Base-by-base conservation (phyloP, 2,113 vertebrate genomes). In the Anoura caudifer region DNA sequence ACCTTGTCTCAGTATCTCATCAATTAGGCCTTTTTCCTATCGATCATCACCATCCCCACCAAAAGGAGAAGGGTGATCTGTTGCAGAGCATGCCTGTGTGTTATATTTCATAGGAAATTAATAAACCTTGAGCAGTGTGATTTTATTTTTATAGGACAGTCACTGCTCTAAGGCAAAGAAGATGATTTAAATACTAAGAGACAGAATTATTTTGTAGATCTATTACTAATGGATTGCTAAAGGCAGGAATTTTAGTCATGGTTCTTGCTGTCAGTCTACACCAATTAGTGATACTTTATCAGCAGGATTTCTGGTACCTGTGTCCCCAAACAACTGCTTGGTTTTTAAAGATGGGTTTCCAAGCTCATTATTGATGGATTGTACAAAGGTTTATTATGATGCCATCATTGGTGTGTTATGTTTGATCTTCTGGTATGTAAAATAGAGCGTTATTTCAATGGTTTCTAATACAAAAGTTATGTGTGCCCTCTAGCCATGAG, bases 181-280 rank as follows among this genome's bases (percentile, higher is more conserved):
- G 81, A 91, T 38, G 93, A 91, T 75, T 95, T 92, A 90, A 96
- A 61, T 80, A 72, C 69, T 50, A 85, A 96, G 84, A 88, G 82
- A 79, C 15, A 95, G 69, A 92, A 95, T 76, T 50, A 41, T 94
- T 92, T 86, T 76, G 82, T 95, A 96, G 84, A 87, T 72, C 59
- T 67, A 43, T 95, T 81, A 52, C 45, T 90, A 73, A 85, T 85
- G 72, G 38, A 87, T 63, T 36, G 76, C 94, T 92, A 75, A 73
- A 56, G 90, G 94, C 90, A 95, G 17, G 7, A 56, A 67, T 45
- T 87, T 95, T 77, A 87, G 92, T 90, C 56, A 63, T 70, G 31
- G n/a, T 69, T 91, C 95, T 97, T 95, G 90, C 94, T 97, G 69
- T 85, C 97, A 92, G 96, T 96, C 87, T 88, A 3, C 87, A 92